Conservation (phyloP, 2,888 invertebrate species). For the Phanerotoma sp. region DNA sequence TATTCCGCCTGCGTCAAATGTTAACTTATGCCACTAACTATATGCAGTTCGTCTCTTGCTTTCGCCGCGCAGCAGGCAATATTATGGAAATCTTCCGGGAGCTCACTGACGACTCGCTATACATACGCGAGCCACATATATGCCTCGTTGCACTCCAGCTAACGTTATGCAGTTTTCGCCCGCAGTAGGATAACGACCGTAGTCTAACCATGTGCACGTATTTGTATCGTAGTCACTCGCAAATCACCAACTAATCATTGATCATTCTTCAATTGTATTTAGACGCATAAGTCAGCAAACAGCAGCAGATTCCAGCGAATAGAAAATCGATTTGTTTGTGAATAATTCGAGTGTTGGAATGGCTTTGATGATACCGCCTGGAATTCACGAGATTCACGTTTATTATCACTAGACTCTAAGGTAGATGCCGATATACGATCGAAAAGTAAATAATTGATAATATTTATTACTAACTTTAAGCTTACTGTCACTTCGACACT, state of each 20-base stretch:
- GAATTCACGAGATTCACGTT: not conserved
- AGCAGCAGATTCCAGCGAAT: not conserved
- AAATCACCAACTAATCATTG: conserved; percentile 41
- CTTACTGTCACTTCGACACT: too few relatives aligned
- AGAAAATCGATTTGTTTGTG: conserved; percentile 11
- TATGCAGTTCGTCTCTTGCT: conserved; percentile 38
- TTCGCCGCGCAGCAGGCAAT: conserved; percentile 32
- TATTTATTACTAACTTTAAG: too few relatives aligned
- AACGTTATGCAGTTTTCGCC: conserved; percentile 19
- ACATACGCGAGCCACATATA: not conserved
- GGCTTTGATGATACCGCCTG: conserved; percentile 12
- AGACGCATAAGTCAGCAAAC: conserved; percentile 2
- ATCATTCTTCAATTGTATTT: conserved; percentile 9
- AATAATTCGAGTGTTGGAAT: conserved; percentile 2
- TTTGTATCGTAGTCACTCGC: conserved; percentile 41
- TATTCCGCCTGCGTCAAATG: conserved; percentile 54
- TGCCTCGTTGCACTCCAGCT: conserved; percentile 16
- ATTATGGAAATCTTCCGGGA: conserved; percentile 42
- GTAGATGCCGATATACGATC: too few relatives aligned
- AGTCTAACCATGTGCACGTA: conserved; percentile 26
- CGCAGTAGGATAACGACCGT: conserved; percentile 6
- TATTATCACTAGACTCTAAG: too few relatives aligned
- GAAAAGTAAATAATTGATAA: not conserved
- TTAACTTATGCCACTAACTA: conserved; percentile 51
- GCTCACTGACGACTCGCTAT: not conserved